These are phyloP conservation scores for Diorhabda elongata DNA, from an alignment of 1,140 invertebrate genomes.

Conservation along the genomic window DNA sequence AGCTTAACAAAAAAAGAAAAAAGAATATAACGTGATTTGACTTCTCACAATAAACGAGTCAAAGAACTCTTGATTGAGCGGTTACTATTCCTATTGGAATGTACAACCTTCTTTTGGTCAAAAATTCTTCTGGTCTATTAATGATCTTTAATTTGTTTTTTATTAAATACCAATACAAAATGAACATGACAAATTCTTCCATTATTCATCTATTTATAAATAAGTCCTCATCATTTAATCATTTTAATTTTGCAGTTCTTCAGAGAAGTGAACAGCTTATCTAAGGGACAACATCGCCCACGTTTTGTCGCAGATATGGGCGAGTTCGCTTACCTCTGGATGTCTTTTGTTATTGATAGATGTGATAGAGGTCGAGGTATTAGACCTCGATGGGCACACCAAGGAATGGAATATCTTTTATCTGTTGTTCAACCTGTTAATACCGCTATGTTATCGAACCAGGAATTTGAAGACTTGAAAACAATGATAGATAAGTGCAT, in stretches of 20 bases:
- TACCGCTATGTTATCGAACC: slow-evolving; percentile 67
- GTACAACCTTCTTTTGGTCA: too few relatives aligned
- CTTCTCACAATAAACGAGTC: too few relatives aligned
- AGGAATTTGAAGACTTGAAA: slow-evolving; percentile 66
- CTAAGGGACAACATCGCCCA: slow-evolving; percentile 31
- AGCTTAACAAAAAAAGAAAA: too few relatives aligned
- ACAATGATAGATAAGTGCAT: slow-evolving; percentile 58
- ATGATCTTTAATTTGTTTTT: too few relatives aligned
- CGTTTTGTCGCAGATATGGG: slow-evolving; percentile 53
- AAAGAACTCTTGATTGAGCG: too few relatives aligned
- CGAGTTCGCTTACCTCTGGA: slow-evolving; percentile 79
- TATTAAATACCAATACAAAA: too few relatives aligned
- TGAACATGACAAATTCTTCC: too few relatives aligned
- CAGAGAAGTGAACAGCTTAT: slow-evolving; percentile 63
- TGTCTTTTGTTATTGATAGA: slow-evolving; percentile 75
- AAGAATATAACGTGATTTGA: too few relatives aligned
- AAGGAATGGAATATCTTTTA: slow-evolving; percentile 81
- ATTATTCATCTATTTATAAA: too few relatives aligned
- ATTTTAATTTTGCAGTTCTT: slow-evolving; percentile 61
- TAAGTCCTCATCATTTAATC: background rate
- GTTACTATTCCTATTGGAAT: too few relatives aligned
- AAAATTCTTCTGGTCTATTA: too few relatives aligned
- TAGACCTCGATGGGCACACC: slow-evolving; percentile 78
- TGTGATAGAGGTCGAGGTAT: slow-evolving; percentile 80
- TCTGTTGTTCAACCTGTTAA: slow-evolving; percentile 76